Base-by-base conservation (phyloP, 2,888 invertebrate species). In the Limnephilus lunatus region DNA sequence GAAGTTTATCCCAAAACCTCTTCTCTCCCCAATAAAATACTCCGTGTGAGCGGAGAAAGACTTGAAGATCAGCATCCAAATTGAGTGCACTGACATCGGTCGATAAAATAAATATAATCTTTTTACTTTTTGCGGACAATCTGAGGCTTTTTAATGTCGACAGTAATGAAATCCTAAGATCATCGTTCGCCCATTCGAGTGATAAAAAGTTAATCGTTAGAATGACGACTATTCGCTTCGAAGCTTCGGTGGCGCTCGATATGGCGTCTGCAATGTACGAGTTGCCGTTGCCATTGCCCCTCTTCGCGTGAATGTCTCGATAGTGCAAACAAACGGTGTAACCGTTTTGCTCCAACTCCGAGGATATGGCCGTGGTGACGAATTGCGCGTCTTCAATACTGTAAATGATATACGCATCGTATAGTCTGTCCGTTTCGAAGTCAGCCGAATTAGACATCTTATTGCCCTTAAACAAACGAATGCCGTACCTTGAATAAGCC, bases 351-450 rank as follows among this genome's bases (percentile, higher is more conserved):
- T 98, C 98, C 94, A 98, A 95, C 94, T 98, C 98, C 94, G 95
- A 97, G 96, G 96, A 98, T 94, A 96, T 97, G 95, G 96, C 97
- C 96, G 95, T 97, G 95, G 95, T 97, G 95, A 97, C 96, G 94
- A 96, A 97, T 96, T 96, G 97, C 94, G 96, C 98, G 97, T 98
- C 98, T 95, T 97, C 97, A 95, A 97, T 97, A 95, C 98, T 98
- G 95, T 98, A 98, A 94, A 98, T 97, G 95, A 99, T 97, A 95
- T 98, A 99, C 93, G 98, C 98, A 95, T 99, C 98, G 95, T 98
- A 98, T 94, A 98, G 96, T 94, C 98, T 97, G 94, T 97, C 97
- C 68, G 97, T 96, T 93, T 97, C 97, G 31, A 97, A 97, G 92
- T 98, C 96, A 92, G 97, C 96, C 86, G 97, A 97, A 94, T 97